Evolutionary conservation across 2,888 invertebrate genomes (phyloP).

Genomic region (Toxonevra muliebris): DNA sequence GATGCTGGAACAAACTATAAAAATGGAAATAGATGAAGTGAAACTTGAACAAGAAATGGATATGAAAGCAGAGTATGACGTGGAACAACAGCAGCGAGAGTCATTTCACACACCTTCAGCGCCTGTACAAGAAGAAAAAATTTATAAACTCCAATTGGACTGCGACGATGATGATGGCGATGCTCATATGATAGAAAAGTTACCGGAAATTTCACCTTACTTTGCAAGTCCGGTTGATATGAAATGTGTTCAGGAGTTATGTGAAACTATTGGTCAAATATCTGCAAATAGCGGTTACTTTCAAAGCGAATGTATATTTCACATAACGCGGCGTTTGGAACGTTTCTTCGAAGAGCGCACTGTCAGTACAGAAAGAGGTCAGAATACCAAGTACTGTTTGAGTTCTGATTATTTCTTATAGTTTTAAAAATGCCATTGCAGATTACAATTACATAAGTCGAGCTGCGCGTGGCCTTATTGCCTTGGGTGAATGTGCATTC

Average conservation of each 20-base stretch:
- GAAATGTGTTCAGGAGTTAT: slow-evolving; percentile 53
- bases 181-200: background rate
- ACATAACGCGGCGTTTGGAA: slow-evolving; percentile 54
- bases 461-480: slow-evolving; percentile 55
- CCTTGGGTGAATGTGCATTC: slow-evolving; percentile 62
- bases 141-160: slow-evolving; percentile 55
- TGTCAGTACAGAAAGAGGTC: slow-evolving; percentile 53
- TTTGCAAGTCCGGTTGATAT: slow-evolving; percentile 55
- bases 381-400: background rate
- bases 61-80: too few species aligned
- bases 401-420: background rate
- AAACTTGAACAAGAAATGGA: slow-evolving; percentile 41
- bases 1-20: slow-evolving; percentile 22
- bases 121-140: slow-evolving; percentile 44
- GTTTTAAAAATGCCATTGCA: slow-evolving; percentile 34
- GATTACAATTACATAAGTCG: slow-evolving; percentile 62
- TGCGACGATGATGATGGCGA: slow-evolving; percentile 48
- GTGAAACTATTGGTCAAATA: slow-evolving; percentile 59
- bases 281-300: slow-evolving; percentile 58
- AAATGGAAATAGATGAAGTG: slow-evolving; percentile 48
- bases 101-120: slow-evolving; percentile 5
- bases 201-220: slow-evolving; percentile 48
- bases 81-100: too few species aligned
- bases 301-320: slow-evolving; percentile 58
- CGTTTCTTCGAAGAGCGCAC: slow-evolving; percentile 56